These are phyloP conservation scores for Nycticryphes semicollaris DNA, from an alignment of 2,113 vertebrate genomes.

Conservation along the genomic window DNA sequence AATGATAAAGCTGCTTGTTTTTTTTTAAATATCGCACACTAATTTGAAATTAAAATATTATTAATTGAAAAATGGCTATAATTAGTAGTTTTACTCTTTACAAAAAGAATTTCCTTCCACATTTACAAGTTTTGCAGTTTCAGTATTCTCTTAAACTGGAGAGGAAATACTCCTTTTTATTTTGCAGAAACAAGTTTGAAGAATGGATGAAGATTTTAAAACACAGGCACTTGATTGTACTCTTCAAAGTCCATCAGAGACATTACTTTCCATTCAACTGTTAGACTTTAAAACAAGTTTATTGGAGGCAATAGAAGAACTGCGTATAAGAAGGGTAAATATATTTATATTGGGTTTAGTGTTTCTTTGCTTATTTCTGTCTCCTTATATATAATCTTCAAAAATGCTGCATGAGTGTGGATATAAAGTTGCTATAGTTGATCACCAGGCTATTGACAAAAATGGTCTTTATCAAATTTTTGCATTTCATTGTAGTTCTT, in stretches of 20 bases:
- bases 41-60: neutral
- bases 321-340: conserved; percentile 88
- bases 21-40: accelerated
- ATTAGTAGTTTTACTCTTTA: neutral
- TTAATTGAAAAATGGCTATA: neutral
- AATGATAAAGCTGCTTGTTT: neutral
- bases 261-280: conserved; percentile 81
- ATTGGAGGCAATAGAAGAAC: conserved; percentile 86
- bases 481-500: neutral
- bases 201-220: conserved; percentile 68
- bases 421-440: neutral
- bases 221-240: conserved; percentile 14
- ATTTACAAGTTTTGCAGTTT: neutral
- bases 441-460: neutral
- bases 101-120: neutral
- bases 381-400: neutral
- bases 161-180: neutral
- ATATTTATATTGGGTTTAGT: neutral
- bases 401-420: neutral
- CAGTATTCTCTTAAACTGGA: neutral
- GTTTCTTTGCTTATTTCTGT: neutral
- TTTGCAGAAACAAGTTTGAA: conserved; percentile 58
- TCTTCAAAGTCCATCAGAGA: conserved; percentile 74
- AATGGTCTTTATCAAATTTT: neutral
- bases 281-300: conserved; percentile 89